These are phyloP conservation scores for Emmelina monodactyla DNA, from an alignment of 2,888 invertebrate genomes.

Conservation along the genomic window DNA sequence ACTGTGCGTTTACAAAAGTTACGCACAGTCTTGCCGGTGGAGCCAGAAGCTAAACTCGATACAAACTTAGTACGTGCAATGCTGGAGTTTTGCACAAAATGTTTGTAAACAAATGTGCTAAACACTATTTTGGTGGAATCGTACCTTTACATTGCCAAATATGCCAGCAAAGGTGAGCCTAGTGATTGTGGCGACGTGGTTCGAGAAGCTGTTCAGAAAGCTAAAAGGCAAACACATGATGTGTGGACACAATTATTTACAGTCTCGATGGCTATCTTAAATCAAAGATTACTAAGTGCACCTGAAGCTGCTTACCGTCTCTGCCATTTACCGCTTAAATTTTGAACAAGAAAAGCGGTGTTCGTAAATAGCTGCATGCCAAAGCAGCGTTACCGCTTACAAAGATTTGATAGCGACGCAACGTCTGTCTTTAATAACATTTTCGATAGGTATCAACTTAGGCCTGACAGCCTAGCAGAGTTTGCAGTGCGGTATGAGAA, in stretches of 20 bases:
- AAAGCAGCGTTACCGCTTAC: neutral
- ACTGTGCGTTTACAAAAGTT: no score
- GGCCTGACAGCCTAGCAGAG: neutral
- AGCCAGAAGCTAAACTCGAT: no score
- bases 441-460: neutral
- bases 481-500: neutral
- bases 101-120: no score
- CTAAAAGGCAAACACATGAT: neutral
- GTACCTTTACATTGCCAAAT: neutral
- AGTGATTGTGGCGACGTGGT: neutral
- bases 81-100: no score
- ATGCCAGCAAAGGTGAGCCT: neutral
- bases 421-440: neutral
- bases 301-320: neutral
- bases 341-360: neutral
- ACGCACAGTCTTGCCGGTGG: no score
- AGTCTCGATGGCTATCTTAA: neutral
- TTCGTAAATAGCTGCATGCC: neutral
- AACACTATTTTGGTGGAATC: no score
- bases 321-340: neutral
- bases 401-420: neutral
- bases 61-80: no score
- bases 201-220: neutral
- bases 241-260: neutral
- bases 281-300: neutral